Conservation (phyloP, 2,888 invertebrate species). For the Troides aeacus region DNA sequence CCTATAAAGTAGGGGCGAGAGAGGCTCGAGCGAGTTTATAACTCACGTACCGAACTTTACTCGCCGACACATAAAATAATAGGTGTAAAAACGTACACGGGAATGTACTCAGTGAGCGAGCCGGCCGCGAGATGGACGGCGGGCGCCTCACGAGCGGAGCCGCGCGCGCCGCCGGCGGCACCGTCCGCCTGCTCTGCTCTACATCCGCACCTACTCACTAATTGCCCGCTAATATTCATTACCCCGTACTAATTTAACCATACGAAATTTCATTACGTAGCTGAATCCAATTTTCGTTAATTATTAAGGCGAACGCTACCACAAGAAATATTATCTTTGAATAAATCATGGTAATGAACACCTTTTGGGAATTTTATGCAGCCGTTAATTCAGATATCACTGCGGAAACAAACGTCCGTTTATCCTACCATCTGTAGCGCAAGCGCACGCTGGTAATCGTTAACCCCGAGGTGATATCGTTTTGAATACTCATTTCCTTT, state of each 20-base stretch:
- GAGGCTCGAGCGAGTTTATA: constrained; percentile 80
- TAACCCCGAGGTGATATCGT: constrained; percentile 81
- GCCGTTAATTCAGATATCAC: constrained; percentile 80
- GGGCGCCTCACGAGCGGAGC: constrained; percentile 20
- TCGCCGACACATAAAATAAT: constrained; percentile 81
- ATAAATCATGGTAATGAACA: constrained; percentile 80
- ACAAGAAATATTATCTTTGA: constrained; percentile 70
- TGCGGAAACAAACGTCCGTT: constrained; percentile 80
- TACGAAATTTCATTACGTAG: neutral
- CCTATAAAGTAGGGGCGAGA: constrained; percentile 81
- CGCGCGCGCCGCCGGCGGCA: constrained; percentile 37
- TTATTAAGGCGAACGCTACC: constrained; percentile 28
- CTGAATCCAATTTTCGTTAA: constrained; percentile 15
- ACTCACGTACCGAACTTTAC: constrained; percentile 81
- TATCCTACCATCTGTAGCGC: constrained; percentile 77
- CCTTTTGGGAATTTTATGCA: constrained; percentile 77
- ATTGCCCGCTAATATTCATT: constrained; percentile 7
- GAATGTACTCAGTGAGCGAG: constrained; percentile 79
- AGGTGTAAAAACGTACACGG: constrained; percentile 81
- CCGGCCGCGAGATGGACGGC: constrained; percentile 74
- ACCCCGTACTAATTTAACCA: constrained; percentile 3
- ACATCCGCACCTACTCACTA: constrained; percentile 33
- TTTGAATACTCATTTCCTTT: constrained; percentile 77
- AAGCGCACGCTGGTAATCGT: constrained; percentile 78
- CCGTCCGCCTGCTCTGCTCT: constrained; percentile 34